These are phyloP conservation scores for Conus betulinus DNA, from an alignment of 1,140 invertebrate genomes.

Conservation along the genomic window DNA sequence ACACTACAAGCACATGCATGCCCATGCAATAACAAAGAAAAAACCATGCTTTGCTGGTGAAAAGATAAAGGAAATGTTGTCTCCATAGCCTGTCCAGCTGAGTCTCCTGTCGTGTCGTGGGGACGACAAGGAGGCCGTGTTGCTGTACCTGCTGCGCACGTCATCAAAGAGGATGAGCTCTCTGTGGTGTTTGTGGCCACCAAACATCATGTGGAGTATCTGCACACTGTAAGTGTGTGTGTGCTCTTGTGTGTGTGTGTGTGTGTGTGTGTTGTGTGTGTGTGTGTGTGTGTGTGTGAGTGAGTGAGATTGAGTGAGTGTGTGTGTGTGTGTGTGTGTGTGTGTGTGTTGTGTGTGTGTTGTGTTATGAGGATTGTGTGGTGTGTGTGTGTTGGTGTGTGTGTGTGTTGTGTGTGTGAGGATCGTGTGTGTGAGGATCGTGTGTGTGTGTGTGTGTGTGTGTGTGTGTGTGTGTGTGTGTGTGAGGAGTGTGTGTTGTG, in stretches of 20 bases:
- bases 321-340: no score
- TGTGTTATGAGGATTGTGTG: no score
- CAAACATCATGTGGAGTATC: conserved; percentile 98
- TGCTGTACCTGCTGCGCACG: conserved; percentile 89
- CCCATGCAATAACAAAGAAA: background rate
- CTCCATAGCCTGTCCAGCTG: conserved; percentile 75
- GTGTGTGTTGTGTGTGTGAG: no score
- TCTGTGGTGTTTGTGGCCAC: conserved; percentile 97
- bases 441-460: no score
- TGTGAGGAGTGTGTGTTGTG: no score
- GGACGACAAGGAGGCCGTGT: conserved; percentile 91
- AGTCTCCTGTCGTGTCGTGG: conserved; percentile 90
- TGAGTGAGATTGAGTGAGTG: no score
- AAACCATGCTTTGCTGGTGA: background rate
- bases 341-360: no score
- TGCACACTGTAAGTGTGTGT: conserved; percentile 82
- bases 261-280: conserved; percentile 2
- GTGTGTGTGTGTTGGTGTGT: no score
- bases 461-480: no score
- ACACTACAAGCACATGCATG: no score
- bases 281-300: no score
- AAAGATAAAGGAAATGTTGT: background rate
- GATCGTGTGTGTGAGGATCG: no score
- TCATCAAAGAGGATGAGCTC: conserved; percentile 83
- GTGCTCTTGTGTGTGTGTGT: background rate